Evolutionary conservation across 2,888 invertebrate genomes (phyloP), one percentile per base, ranked within the genome.

Genomic region (Cephus pulcher): DNA sequence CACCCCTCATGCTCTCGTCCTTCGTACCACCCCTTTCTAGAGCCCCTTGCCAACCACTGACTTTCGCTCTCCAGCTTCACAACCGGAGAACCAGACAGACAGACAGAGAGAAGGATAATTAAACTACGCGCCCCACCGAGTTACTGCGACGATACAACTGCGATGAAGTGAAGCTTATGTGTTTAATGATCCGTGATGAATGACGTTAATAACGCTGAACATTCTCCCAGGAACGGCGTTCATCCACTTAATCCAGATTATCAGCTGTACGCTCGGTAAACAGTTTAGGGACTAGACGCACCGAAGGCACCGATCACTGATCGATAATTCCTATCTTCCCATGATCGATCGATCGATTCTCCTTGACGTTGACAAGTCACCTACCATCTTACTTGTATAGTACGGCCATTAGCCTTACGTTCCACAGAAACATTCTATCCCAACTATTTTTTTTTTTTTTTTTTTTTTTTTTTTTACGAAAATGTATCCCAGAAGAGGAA

Each of bases 11-110:
- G 78, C 34, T 78, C 70, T 74, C 69, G 33, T 15, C 32, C 68
- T 74, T 37, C 75, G 34, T 30, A 74, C 74, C 83, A 82, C 79
- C 80, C 79, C 79, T 79, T 77, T 75, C 75, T 77, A 76, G 71
- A 74, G 70, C 77, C 79, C 76, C 35, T 76, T 79, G 69, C 40
- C 73, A 78, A 78, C 79, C 73, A 69, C 73, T 74, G 70, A 76
- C 80, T 71, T 71, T 69, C 75, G 69, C 68, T 80, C 79, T 69
- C 78, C 34, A 35, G 35, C 73, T 70, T 37, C 35, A 32, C 75
- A 75, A 71, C 68, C 78, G 35, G 56, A 23, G 15, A 56, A 56
- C 73, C 75, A 75, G 76, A 76, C 78, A 69, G 78, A 76, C 78
- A 68, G 78, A 76, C 78, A 76, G 76, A 78, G 78, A 33, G 56